Percentiles rank a stretch among this genome's conserved stretches.
Conservation (phyloP, 2,888 invertebrate species). For the Drosophila flavopinicola region DNA sequence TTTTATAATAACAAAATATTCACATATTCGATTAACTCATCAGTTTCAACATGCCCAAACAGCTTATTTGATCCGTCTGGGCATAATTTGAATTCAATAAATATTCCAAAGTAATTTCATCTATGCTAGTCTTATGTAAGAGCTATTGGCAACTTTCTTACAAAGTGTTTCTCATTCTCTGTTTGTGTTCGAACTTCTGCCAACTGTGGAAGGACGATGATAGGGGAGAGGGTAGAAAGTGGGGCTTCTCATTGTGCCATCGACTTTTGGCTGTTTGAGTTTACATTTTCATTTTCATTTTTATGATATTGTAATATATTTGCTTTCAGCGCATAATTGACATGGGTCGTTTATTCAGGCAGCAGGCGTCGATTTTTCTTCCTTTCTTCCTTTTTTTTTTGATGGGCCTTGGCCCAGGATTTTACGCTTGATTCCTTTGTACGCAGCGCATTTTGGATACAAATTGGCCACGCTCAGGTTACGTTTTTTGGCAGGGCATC, state of each 20-base stretch:
- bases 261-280: slow-evolving; percentile 75
- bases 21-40: too few relatives aligned
- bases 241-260: slow-evolving; percentile 30
- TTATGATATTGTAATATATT: slow-evolving; percentile 80
- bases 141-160: slow-evolving; percentile 56
- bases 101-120: slow-evolving; percentile 5
- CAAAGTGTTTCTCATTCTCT: slow-evolving; percentile 42
- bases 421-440: slow-evolving; percentile 16
- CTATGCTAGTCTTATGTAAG: slow-evolving; percentile 1
- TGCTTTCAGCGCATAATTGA: slow-evolving; percentile 80
- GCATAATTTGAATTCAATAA: slow-evolving; percentile 15
- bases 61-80: background rate
- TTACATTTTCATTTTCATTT: slow-evolving; percentile 67
- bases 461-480: slow-evolving; percentile 76
- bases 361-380: slow-evolving; percentile 57
- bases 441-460: slow-evolving; percentile 45
- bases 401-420: slow-evolving; percentile 4
- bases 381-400: slow-evolving; percentile 7
- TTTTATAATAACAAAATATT: too few relatives aligned
- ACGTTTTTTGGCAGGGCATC: slow-evolving; percentile 37
- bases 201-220: slow-evolving; percentile 11
- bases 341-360: slow-evolving; percentile 73
- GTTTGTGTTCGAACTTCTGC: slow-evolving; percentile 44
- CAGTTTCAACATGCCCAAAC: too few relatives aligned
- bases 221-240: too few relatives aligned